A percentile compares a stretch with the other conserved stretches of the same genome.
phyloP scores from a whole-genome alignment of 2,888 invertebrate species.

The Coenonympha glycerion region DNA sequence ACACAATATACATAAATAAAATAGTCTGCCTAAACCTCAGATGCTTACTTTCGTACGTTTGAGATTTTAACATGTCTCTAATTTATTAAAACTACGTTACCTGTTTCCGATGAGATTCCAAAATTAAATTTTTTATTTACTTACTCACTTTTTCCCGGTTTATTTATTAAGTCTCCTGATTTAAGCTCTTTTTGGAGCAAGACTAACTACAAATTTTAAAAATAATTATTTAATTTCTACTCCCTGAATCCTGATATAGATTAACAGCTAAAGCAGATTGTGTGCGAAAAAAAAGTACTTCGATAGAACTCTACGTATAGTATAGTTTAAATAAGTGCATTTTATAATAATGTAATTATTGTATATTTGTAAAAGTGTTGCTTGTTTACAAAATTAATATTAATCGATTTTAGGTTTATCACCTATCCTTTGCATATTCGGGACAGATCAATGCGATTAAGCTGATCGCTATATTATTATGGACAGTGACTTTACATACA shows the following conservation, averaged over 20 bases:
- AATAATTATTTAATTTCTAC: constrained; percentile 21
- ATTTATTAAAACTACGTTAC: constrained; percentile 37
- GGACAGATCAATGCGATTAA: constrained; percentile 1
- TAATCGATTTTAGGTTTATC: constrained; percentile 10
- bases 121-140: constrained; percentile 13
- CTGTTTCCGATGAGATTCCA: constrained; percentile 24
- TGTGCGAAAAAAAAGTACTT: constrained; percentile 25
- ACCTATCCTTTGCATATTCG: background rate
- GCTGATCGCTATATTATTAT: constrained; percentile 16
- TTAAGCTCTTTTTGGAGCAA: constrained; percentile 23
- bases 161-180: constrained; percentile 19
- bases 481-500: constrained; percentile 22
- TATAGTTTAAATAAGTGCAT: constrained; percentile 21
- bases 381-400: constrained; percentile 18
- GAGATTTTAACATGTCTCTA: constrained; percentile 20
- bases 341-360: constrained; percentile 22
- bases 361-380: constrained; percentile 24
- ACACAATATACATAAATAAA: constrained; percentile 41
- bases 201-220: no score
- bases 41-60: constrained; percentile 32
- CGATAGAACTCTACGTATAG: constrained; percentile 19
- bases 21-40: constrained; percentile 46
- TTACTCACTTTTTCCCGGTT: background rate
- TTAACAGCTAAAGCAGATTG: constrained; percentile 23
- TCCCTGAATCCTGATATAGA: constrained; percentile 17